phyloP scores from a whole-genome alignment of 2,797 vertebrate species.

The Acanthopagrus latus region DNA sequence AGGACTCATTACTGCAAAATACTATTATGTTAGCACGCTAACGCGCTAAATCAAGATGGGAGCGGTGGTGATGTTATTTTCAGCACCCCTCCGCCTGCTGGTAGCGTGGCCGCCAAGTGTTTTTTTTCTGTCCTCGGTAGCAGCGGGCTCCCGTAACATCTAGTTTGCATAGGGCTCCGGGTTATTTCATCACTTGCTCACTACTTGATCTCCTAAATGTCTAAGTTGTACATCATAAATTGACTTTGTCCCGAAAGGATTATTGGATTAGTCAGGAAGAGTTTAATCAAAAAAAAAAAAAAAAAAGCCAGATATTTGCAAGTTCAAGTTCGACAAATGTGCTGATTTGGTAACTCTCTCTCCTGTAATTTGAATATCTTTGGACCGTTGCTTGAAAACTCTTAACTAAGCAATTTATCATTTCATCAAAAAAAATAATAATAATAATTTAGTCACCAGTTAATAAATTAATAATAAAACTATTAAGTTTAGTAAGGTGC shows the following conservation, averaged over 20 bases:
- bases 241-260: background rate
- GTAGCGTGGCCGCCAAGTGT: no score
- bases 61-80: background rate
- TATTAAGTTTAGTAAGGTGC: background rate
- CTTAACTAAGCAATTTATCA: background rate
- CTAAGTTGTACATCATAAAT: slow-evolving; percentile 1
- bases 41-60: background rate
- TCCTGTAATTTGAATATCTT: background rate
- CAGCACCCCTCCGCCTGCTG: background rate
- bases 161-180: background rate
- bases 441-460: background rate
- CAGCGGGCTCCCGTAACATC: background rate
- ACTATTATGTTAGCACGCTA: background rate
- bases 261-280: background rate
- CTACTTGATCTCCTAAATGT: no score
- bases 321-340: background rate
- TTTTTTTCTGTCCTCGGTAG: background rate
- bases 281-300: background rate
- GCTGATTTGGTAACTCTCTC: background rate
- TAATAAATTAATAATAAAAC: background rate
- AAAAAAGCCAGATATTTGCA: background rate
- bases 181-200: background rate
- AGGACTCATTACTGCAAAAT: no score
- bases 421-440: background rate
- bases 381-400: background rate